phyloP scores from a whole-genome alignment of 2,797 vertebrate genomes.

The Lagorchestes hirsutus region DNA sequence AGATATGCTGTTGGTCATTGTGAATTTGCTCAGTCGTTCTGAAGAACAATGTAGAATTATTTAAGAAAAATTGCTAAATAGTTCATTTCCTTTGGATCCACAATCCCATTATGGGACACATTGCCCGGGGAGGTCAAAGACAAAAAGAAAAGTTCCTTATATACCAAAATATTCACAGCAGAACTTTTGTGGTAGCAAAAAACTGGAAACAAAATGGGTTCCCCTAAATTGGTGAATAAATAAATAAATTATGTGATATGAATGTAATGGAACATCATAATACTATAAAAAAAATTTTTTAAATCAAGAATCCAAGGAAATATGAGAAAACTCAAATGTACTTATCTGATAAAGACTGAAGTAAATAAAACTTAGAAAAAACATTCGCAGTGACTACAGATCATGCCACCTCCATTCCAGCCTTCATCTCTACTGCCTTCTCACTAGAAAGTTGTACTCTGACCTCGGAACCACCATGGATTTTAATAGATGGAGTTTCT shows the following conservation, averaged over 20 bases:
- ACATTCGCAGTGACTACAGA: not conserved
- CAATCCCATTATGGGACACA: no score
- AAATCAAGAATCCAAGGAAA: not conserved
- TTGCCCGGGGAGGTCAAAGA: not conserved
- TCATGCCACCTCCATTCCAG: not conserved
- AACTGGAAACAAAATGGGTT: not conserved
- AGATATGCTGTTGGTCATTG: no score
- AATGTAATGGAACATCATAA: not conserved
- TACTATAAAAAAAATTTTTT: not conserved
- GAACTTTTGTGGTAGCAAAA: not conserved
- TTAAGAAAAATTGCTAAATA: no score
- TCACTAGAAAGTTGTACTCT: not conserved
- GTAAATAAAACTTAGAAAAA: not conserved
- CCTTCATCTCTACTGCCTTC: not conserved
- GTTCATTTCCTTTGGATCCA: no score
- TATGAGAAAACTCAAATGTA: not conserved
- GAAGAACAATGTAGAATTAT: no score
- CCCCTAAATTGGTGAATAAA: not conserved
- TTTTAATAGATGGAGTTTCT: not conserved
- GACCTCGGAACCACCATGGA: no score
- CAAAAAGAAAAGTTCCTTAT: not conserved
- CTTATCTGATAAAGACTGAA: not conserved
- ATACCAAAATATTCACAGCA: not conserved
- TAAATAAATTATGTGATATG: not conserved
- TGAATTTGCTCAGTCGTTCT: no score